A percentile compares a stretch with the other conserved stretches of the same genome.
Evolutionary conservation across 2,797 vertebrate species (phyloP).

Genomic region (Centropyge bicolor): DNA sequence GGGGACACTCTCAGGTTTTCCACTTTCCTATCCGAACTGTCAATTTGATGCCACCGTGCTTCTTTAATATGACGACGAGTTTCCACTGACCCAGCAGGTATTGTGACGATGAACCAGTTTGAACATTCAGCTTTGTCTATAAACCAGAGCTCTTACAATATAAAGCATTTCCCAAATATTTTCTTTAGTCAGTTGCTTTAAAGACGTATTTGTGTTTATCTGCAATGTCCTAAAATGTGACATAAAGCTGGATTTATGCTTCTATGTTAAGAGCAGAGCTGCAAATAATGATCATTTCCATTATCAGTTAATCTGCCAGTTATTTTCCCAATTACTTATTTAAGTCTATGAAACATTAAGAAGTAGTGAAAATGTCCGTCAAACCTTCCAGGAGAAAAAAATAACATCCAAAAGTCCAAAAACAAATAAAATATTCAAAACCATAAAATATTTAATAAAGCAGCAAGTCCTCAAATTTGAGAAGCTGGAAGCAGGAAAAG

Average conservation of each 20-base stretch:
- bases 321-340: neutral
- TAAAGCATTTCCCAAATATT: neutral
- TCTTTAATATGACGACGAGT: constrained; percentile 5
- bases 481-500: neutral
- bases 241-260: no score
- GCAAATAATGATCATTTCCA: no score
- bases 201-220: no score
- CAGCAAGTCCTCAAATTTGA: neutral
- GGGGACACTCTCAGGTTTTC: constrained; percentile 7
- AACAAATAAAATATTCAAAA: neutral
- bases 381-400: neutral
- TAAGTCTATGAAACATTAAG: neutral
- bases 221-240: no score
- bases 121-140: neutral
- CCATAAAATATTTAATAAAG: neutral
- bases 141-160: neutral
- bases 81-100: constrained; percentile 22
- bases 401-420: neutral
- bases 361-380: neutral
- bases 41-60: constrained; percentile 4
- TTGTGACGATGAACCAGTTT: neutral
- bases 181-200: no score
- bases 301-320: neutral
- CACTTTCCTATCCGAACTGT: neutral
- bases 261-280: no score